Evolutionary conservation across 2,888 invertebrate species (phyloP), one percentile per base, ranked within the genome.

Genomic region (Agriopis aurantiaria): DNA sequence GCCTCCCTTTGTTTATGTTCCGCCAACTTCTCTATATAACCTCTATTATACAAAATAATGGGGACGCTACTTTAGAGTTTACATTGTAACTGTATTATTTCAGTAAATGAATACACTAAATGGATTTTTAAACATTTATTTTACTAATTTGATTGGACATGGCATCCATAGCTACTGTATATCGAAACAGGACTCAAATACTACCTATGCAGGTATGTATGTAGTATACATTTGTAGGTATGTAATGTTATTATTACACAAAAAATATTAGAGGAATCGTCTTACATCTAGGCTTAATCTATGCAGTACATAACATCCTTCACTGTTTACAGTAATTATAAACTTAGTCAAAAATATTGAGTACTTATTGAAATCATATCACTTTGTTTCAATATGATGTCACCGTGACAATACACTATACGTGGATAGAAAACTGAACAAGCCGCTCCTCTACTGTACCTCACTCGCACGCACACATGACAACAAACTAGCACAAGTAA

Each of bases 51-150:
- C 17, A 23, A 23, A 23, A 23, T 23, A 23, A 23, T 23, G 17
- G 17, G 17, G 17, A 23, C 2, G 17, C 17, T 23, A 23, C 17
- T 23, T 23, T 23, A 23, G 17, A 23, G 17, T 23, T 23, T 23
- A 0, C 17, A 23, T 2, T 23, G 12, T 11, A 10, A 46, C 14
- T 33, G 11, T 53, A 6, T 33, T 10, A 6, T 23, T 53, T 8
- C 8, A n/a, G 23, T n/a, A n/a, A 57, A 57, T 45, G 4, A 43
- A 57, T 45, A 57, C 43, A 2, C 45, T 0, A 45, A 17, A 11
- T 14, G 9, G 17, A 10, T 10, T 57, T 57, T 57, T 17, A 17
- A 45, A 56, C 55, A 56, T 63, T 62, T 62, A 62, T 62, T 56
- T 56, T 48, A 56, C 33, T 12, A 12, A 45, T 14, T 55, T 45